A percentile compares a stretch with the other conserved stretches of the same genome.
Evolutionary conservation across 2,888 invertebrate genomes (phyloP).

Genomic region (Boloria euphrosyne): DNA sequence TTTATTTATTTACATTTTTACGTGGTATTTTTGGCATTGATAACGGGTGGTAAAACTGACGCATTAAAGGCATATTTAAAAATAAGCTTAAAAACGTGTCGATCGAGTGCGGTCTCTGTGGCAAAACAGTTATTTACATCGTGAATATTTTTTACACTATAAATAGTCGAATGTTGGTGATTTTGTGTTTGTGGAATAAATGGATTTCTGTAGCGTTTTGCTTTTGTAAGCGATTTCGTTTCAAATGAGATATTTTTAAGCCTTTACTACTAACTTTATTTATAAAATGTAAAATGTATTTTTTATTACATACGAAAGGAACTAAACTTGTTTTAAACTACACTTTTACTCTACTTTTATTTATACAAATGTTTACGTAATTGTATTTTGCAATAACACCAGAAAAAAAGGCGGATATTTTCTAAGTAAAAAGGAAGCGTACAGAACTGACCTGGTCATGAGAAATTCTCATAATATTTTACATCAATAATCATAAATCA

Average conservation of each 20-base stretch:
- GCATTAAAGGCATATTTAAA: slow-evolving; percentile 12
- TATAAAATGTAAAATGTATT: too few species aligned
- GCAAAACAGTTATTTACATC: slow-evolving; percentile 11
- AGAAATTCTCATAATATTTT: slow-evolving; percentile 31
- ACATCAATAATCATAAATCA: slow-evolving; percentile 44
- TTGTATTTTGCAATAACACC: too few species aligned
- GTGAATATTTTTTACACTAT: background rate
- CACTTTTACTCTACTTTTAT: too few species aligned
- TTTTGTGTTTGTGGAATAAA: too few species aligned
- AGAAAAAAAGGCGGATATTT: background rate
- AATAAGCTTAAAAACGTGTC: slow-evolving; percentile 12
- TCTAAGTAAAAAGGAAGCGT: background rate
- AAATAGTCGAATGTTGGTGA: too few species aligned
- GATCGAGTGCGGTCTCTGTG: slow-evolving; percentile 3
- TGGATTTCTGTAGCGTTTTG: too few species aligned
- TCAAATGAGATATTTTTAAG: too few species aligned
- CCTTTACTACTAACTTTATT: too few species aligned
- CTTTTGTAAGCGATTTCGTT: too few species aligned
- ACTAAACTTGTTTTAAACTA: too few species aligned
- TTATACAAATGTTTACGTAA: too few species aligned
- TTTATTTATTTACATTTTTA: slow-evolving; percentile 4
- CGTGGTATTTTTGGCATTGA: slow-evolving; percentile 13
- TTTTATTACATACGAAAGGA: too few species aligned
- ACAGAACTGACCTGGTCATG: slow-evolving; percentile 9
- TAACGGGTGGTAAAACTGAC: slow-evolving; percentile 2